Conservation (phyloP, 2,797 vertebrate genomes). For the Taeniopygia guttata region DNA sequence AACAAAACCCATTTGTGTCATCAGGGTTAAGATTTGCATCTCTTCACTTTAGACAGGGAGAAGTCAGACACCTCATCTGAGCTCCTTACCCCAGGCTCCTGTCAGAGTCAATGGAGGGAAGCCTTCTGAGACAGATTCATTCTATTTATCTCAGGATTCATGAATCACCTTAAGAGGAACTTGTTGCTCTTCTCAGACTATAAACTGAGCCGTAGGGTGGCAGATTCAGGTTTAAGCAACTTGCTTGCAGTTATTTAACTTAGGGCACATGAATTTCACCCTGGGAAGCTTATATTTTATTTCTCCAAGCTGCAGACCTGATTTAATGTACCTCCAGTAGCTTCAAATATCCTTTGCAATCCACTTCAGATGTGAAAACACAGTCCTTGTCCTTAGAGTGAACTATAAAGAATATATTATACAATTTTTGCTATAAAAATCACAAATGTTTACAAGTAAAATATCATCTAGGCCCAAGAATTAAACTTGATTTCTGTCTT, state of each 20-base stretch:
- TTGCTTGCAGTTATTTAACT: background rate
- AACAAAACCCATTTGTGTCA: conserved; percentile 22
- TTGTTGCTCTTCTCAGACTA: background rate
- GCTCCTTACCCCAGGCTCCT: conserved; percentile 13
- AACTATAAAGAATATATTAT: background rate
- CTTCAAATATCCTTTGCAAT: background rate
- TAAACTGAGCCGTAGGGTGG: conserved; percentile 1
- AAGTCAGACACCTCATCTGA: conserved; percentile 1
- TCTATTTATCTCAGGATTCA: conserved; percentile 14
- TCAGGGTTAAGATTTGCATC: conserved; percentile 19
- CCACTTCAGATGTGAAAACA: background rate
- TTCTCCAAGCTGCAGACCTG: background rate
- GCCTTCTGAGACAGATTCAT: conserved; percentile 35
- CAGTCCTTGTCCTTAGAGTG: background rate
- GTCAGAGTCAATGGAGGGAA: conserved; percentile 37
- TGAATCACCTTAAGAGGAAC: conserved; percentile 38
- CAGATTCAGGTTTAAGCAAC: conserved; percentile 5
- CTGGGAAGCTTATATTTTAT: conserved; percentile 7
- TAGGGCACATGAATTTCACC: background rate
- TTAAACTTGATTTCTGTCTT: background rate
- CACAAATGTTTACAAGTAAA: background rate
- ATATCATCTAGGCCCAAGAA: background rate
- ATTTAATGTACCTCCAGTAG: background rate
- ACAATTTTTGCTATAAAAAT: background rate
- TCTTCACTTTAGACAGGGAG: conserved; percentile 3